Percentiles rank a stretch among this genome's conserved stretches.
These are phyloP conservation scores for Drosophila azteca DNA, from an alignment of 1,140 invertebrate genomes.

Conservation along the genomic window DNA sequence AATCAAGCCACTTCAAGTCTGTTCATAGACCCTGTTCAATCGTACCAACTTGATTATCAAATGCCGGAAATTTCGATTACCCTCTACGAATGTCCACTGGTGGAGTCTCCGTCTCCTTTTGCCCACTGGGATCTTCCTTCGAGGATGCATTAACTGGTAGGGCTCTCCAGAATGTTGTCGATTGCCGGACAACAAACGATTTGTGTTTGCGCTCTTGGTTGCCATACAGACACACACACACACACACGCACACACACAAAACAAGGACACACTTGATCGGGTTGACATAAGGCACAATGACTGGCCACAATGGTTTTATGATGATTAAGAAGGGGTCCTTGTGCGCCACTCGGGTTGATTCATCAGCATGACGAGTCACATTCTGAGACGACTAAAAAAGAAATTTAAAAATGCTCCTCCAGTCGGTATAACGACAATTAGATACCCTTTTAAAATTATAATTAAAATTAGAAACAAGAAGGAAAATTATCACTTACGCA, in stretches of 20 bases:
- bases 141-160: neutral
- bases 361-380: conserved; percentile 34
- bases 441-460: conserved; percentile 8
- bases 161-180: neutral
- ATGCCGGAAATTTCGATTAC: conserved; percentile 8
- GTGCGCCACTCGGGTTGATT: conserved; percentile 35
- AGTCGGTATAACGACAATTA: no score
- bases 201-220: conserved; percentile 11
- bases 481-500: no score
- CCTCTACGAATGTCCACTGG: neutral
- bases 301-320: conserved; percentile 46
- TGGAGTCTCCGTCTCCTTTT: no score
- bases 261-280: conserved; percentile 47
- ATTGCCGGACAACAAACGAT: conserved; percentile 14
- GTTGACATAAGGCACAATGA: conserved; percentile 49
- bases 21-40: neutral
- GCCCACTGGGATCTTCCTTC: neutral
- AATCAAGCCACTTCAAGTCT: neutral
- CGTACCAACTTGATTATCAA: neutral
- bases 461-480: neutral
- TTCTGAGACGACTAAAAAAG: conserved; percentile 12
- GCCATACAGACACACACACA: neutral
- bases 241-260: neutral
- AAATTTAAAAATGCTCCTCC: no score
- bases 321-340: conserved; percentile 44